Evolutionary conservation across 2,113 vertebrate species (phyloP).

Genomic region (Gambusia holbrooki): DNA sequence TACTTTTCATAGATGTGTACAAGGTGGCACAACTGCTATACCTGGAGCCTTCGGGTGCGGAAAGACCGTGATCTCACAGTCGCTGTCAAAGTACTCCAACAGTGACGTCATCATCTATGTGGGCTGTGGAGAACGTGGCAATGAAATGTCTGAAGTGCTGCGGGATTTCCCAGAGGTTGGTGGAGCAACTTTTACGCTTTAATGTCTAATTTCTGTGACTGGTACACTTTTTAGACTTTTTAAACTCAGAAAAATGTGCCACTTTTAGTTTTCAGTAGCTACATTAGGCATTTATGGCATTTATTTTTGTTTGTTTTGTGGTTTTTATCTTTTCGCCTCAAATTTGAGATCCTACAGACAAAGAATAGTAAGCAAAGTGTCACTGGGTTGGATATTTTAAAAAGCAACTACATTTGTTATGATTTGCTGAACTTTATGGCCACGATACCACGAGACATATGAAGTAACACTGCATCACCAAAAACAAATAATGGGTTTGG

Average conservation of each 20-base stretch:
- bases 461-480: too few relatives aligned
- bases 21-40: conserved; percentile 96
- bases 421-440: too few relatives aligned
- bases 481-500: too few relatives aligned
- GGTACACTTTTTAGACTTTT: neutral
- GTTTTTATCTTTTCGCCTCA: too few relatives aligned
- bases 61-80: conserved; percentile 98
- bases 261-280: neutral
- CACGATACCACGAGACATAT: too few relatives aligned
- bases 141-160: conserved; percentile 98
- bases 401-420: too few relatives aligned
- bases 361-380: too few relatives aligned
- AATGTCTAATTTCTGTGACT: neutral
- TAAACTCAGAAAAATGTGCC: neutral
- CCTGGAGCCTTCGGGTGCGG: conserved; percentile 98
- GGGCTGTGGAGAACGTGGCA: conserved; percentile 96
- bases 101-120: conserved; percentile 98
- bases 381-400: too few relatives aligned
- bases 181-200: neutral
- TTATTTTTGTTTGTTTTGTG: too few relatives aligned
- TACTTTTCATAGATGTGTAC: conserved; percentile 84
- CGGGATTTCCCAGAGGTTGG: conserved; percentile 97
- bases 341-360: too few relatives aligned
- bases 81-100: conserved; percentile 97
- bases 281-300: neutral